Evolutionary conservation across 2,888 invertebrate genomes (phyloP).

Genomic region (Plagiodera versicolora): DNA sequence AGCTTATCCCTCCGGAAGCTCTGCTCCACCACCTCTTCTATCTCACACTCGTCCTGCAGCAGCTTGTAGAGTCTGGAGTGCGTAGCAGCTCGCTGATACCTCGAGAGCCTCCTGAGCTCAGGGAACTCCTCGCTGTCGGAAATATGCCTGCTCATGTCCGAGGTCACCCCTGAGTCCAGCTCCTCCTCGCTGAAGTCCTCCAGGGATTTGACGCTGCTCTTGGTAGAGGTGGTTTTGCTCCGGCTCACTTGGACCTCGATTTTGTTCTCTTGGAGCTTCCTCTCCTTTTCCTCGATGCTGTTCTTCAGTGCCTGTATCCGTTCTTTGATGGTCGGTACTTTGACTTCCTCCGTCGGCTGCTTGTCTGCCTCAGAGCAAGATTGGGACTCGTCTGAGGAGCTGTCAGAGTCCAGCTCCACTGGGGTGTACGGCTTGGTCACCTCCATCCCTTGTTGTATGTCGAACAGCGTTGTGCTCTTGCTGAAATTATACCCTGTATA

Average conservation of each 20-base stretch:
- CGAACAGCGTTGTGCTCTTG: conserved; percentile 34
- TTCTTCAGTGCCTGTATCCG: conserved; percentile 49
- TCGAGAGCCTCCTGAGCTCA: conserved; percentile 60
- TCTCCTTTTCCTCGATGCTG: conserved; percentile 42
- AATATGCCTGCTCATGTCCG: conserved; percentile 68
- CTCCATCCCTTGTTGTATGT: not conserved
- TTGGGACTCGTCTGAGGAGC: conserved; percentile 19
- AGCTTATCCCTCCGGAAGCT: conserved; percentile 57
- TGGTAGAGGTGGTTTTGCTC: conserved; percentile 42
- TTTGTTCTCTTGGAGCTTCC: conserved; percentile 34
- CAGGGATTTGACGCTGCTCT: conserved; percentile 49
- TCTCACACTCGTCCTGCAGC: conserved; percentile 63
- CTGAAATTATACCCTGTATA: conserved; percentile 49
- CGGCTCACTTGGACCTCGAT: conserved; percentile 35
- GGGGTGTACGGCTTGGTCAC: not conserved
- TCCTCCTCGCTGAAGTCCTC: conserved; percentile 58
- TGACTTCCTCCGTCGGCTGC: conserved; percentile 21
- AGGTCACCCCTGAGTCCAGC: conserved; percentile 70
- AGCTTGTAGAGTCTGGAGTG: conserved; percentile 71
- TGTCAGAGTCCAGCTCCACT: conserved; percentile 10
- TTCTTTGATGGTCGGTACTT: conserved; percentile 48
- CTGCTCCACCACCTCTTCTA: conserved; percentile 50
- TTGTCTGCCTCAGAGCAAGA: conserved; percentile 29
- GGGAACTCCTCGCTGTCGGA: conserved; percentile 69
- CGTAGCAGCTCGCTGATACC: conserved; percentile 71